phyloP scores from a whole-genome alignment of 1,140 invertebrate genomes.

The Oryctes rhinoceros region DNA sequence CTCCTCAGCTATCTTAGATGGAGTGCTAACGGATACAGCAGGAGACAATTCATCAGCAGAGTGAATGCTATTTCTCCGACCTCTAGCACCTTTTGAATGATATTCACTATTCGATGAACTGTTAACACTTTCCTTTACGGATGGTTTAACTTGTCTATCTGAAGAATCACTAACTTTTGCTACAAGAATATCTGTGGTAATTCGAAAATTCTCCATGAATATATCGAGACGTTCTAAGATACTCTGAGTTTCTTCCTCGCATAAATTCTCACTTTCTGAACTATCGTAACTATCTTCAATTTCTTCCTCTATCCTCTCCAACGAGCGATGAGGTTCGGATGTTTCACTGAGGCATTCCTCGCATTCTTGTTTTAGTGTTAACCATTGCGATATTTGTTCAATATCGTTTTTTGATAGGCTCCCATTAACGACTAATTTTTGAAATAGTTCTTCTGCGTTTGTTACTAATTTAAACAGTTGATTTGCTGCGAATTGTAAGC shows the following conservation, averaged over 20 bases:
- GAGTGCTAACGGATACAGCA: constrained; percentile 25
- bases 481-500: constrained; percentile 80
- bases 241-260: constrained; percentile 64
- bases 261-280: constrained; percentile 64
- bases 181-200: constrained; percentile 74
- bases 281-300: constrained; percentile 64
- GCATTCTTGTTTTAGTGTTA: constrained; percentile 84
- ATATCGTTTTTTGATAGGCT: constrained; percentile 72
- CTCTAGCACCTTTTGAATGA: constrained; percentile 54
- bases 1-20: constrained; percentile 42
- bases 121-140: constrained; percentile 51
- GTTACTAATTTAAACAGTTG: constrained; percentile 84
- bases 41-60: constrained; percentile 44
- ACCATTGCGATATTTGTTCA: constrained; percentile 85
- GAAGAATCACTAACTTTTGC: constrained; percentile 54
- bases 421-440: constrained; percentile 70
- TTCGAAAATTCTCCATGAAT: constrained; percentile 74
- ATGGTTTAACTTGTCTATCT: constrained; percentile 23
- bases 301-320: constrained; percentile 73
- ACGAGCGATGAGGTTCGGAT: constrained; percentile 66
- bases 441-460: constrained; percentile 84
- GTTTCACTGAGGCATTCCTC: constrained; percentile 78
- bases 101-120: constrained; percentile 56
- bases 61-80: constrained; percentile 57
- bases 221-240: constrained; percentile 72